A percentile compares a stretch with the other conserved stretches of the same genome.
phyloP scores from a whole-genome alignment of 2,888 invertebrate species.

The Phyllotreta striolata region DNA sequence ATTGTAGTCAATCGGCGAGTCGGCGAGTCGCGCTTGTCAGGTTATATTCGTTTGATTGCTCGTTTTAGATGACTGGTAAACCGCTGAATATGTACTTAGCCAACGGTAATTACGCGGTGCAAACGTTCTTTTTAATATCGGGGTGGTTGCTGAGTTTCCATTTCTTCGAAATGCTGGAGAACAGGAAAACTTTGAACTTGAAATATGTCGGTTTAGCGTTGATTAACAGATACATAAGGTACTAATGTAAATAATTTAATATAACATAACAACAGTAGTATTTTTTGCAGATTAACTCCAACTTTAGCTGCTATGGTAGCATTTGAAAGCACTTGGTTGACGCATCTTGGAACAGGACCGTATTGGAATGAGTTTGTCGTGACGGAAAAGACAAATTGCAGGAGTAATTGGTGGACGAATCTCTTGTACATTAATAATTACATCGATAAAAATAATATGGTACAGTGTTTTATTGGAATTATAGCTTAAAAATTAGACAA shows the following conservation, averaged over 20 bases:
- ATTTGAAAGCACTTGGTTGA: conserved; percentile 41
- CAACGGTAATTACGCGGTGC: conserved; percentile 49
- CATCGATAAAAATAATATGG: conserved; percentile 48
- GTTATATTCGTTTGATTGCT: conserved; percentile 30
- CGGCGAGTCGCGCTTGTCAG: neutral
- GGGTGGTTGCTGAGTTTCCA: conserved; percentile 49
- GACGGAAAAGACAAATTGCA: conserved; percentile 48
- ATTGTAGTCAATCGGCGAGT: conserved; percentile 2
- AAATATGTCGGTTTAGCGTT: conserved; percentile 47
- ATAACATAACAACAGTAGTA: conserved; percentile 6
- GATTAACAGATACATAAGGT: conserved; percentile 53
- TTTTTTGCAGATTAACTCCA: conserved; percentile 39
- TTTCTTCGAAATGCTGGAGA: conserved; percentile 45
- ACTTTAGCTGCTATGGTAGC: conserved; percentile 39
- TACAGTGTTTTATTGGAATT: conserved; percentile 29
- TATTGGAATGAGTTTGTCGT: conserved; percentile 48
- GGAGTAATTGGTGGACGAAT: conserved; percentile 53
- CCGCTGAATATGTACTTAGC: conserved; percentile 45
- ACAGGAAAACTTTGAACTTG: conserved; percentile 41
- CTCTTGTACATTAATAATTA: conserved; percentile 53
- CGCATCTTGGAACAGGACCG: conserved; percentile 48
- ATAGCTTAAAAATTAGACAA: conserved; percentile 5
- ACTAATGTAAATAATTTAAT: conserved; percentile 7
- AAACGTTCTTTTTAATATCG: conserved; percentile 50
- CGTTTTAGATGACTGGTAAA: conserved; percentile 42